Base-by-base conservation (phyloP, 2,797 vertebrate genomes). In the Menidia menidia region DNA sequence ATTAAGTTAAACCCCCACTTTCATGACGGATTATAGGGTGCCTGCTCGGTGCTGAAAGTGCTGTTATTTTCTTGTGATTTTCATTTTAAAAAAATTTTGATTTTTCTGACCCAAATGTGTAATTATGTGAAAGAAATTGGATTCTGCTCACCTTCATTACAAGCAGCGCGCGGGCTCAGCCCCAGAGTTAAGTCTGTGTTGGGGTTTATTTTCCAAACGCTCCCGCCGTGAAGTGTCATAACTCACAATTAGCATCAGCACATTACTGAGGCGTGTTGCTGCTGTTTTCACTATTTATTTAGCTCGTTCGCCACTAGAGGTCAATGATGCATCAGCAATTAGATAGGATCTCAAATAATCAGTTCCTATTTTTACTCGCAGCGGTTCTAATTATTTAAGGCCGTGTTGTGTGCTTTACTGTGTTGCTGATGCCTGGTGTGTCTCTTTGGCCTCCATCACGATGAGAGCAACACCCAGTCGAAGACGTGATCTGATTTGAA, bases 221-320 rank as follows among this genome's bases (percentile, higher is more conserved):
- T 11, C 53, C 60, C 33, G 71, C 25, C 51, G 66, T 81, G 73
- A 44, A 75, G 77, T 67, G 55, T 60, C 18, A 53, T 64, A 51
- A 25, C 11, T 50, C 19, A 47, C 45, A 62, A 81, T 80, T 71
- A 73, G 74, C 68, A 55, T 71, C 74, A 68, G 68, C 44, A 51
- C 45, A 12, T 51, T 25, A 11, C 48, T 5, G 12, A 25, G 30
- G 19, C 15, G 6, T 4, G 1, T 6, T 59, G 62, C 14, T 70
- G 25, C 80, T 68, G 68, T 77, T 81, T 77, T 45, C 71, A 73
- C 70, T 61, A 54, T 67, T 43, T 63, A 59, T 68, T 59, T 64
- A 44, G 14, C 61, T 59, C 39, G 11, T 13, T 39, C 6, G 44
- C 88, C 92, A 84, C 89, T 87, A 93, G 92, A 91, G 90, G 90